Conservation (phyloP, 2,888 invertebrate genomes). For the Baronia brevicornis region DNA sequence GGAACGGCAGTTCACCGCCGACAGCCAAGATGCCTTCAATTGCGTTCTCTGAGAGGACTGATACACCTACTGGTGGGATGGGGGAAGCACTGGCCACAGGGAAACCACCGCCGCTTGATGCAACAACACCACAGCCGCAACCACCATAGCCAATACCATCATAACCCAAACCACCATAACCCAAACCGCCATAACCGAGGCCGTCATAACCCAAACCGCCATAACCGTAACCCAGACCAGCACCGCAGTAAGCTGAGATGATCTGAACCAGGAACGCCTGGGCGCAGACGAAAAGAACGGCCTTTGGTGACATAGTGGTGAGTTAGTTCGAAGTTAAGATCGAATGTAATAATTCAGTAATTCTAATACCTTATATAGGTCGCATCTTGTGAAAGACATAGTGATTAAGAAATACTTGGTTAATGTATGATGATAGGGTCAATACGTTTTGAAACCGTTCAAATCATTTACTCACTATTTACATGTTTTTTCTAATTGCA, state of each 20-base stretch:
- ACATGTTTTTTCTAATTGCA: too few species aligned
- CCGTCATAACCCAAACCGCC: conserved; percentile 13
- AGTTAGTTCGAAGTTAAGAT: conserved; percentile 11
- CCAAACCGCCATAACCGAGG: conserved; percentile 14
- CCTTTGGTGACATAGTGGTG: conserved; percentile 26
- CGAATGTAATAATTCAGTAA: too few species aligned
- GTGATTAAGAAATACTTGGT: too few species aligned
- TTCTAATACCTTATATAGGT: too few species aligned
- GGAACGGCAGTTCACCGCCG: conserved; percentile 27
- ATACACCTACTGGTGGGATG: conserved; percentile 24
- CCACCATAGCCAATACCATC: too few species aligned
- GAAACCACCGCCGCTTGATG: conserved; percentile 21
- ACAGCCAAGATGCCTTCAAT: conserved; percentile 29
- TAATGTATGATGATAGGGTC: too few species aligned
- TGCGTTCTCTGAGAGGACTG: conserved; percentile 30
- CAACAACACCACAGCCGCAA: conserved; percentile 4
- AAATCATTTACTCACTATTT: too few species aligned
- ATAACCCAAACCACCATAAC: conserved; percentile 9
- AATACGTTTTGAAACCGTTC: too few species aligned
- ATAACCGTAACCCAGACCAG: conserved; percentile 17
- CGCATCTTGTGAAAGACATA: too few species aligned
- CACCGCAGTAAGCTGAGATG: conserved; percentile 12
- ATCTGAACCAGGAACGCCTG: conserved; percentile 26
- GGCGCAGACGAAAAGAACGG: conserved; percentile 26
- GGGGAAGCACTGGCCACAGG: conserved; percentile 30